Evolutionary conservation across 2,113 vertebrate species (phyloP), one percentile per base, ranked within the genome.

Genomic region (Pterocles orientalis): DNA sequence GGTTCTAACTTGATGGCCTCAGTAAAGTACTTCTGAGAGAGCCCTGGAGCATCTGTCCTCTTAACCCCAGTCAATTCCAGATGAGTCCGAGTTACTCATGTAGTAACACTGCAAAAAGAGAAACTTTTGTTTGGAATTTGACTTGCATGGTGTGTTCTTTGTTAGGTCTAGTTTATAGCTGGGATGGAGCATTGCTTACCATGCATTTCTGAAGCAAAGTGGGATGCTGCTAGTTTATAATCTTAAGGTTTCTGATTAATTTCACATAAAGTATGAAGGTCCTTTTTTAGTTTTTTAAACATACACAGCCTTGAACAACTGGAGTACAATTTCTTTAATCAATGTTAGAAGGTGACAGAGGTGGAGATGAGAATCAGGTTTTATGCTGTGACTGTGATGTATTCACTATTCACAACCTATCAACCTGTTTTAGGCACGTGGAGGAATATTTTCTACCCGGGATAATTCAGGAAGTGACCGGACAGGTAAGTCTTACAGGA

Each of bases 371-470:
- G 53, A 65, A 41, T 50, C 5, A 64, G 6, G 45, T 62, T 72
- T 72, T 48, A n/a, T 56, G 39, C 56, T 78, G 26, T 88, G 58
- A 34, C 88, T 36, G 36, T 36, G 1, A 48, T 86, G 17, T 82
- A n/a, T 60, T 96, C 34, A 94, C 23, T 80, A n/a, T 60, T 96
- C 34, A 94, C 23, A 45, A 87, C 73, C 62, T 61, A 0, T 92
- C 43, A 91, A 83, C 25, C 81, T 85, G 29, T 45, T 96, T 18
- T 94, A 99, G 99, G 97, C 96, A 98, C 8, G 98, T 98, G n/a
- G 99, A 99, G 92, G 99, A 99, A 7, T 98, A 99, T 93, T 98
- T 99, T 91, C 98, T 99, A 33, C 99, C 99, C 16, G 97, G 98
- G 75, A 99, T 99, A 97, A 98, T 99, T 76, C 99, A 98, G 96